These are phyloP conservation scores for Oreortyx pictus DNA, from an alignment of 2,797 vertebrate species.

Conservation along the genomic window DNA sequence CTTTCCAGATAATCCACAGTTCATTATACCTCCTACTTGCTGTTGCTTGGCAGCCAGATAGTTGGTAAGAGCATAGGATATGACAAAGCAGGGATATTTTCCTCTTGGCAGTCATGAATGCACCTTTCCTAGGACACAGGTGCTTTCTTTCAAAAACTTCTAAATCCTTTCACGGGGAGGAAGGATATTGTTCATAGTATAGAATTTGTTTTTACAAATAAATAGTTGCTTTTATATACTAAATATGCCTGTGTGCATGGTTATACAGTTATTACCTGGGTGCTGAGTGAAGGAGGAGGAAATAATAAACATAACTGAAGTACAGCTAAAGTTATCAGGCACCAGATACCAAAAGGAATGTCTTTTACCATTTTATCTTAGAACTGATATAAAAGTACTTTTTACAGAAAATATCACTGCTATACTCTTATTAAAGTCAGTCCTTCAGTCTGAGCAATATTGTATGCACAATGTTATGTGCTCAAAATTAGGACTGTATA, in stretches of 20 bases:
- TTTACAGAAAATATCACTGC: neutral
- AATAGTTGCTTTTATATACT: neutral
- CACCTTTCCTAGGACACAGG: neutral
- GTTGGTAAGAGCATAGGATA: neutral
- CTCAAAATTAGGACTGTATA: neutral
- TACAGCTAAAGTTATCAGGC: rapidly evolving
- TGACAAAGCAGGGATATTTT: neutral
- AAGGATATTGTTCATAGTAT: neutral
- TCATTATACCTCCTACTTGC: neutral
- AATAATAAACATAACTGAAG: neutral
- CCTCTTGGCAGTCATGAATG: neutral
- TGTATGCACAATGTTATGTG: neutral
- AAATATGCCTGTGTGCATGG: neutral
- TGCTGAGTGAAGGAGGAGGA: neutral
- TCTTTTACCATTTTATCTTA: neutral
- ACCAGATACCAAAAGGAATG: neutral
- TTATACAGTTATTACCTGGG: neutral
- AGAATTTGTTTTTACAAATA: neutral
- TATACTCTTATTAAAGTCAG: neutral
- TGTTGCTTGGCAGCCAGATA: neutral
- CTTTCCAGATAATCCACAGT: neutral
- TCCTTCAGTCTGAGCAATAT: neutral
- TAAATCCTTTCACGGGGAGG: neutral
- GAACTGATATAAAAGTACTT: neutral
- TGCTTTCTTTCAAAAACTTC: neutral